Evolutionary conservation across 2,797 vertebrate species (phyloP).

Genomic region (Florisuga fusca): DNA sequence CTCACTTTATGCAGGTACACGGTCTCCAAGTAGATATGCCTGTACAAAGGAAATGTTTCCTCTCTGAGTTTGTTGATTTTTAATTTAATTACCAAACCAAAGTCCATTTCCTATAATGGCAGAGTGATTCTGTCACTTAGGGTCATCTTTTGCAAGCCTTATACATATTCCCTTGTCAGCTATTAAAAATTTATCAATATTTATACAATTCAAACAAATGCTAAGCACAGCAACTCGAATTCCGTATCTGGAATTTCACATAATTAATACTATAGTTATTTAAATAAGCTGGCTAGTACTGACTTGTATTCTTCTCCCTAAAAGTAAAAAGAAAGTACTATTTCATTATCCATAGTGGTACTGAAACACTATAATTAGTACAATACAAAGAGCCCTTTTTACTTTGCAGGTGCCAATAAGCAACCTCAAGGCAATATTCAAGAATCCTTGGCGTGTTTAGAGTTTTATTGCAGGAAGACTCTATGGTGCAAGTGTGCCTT

Average conservation of each 20-base stretch:
- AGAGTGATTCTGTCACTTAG: neutral
- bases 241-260: neutral
- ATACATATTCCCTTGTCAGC: neutral
- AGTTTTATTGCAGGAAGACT: conserved; percentile 34
- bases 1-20: neutral
- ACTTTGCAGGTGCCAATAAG: conserved; percentile 49
- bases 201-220: neutral
- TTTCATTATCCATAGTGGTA: neutral
- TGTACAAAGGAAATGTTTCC: neutral
- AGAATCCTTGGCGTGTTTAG: neutral
- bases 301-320: neutral
- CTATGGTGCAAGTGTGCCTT: conserved; percentile 8
- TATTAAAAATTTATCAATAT: neutral
- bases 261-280: neutral
- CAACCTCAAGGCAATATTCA: conserved; percentile 14
- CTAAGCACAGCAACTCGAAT: neutral
- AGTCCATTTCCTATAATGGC: neutral
- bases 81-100: conserved; percentile 17
- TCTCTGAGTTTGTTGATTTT: neutral
- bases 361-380: neutral
- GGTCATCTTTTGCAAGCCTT: neutral
- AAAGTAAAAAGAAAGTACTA: neutral
- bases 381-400: conserved; percentile 33
- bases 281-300: neutral
- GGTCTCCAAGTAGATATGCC: neutral